Conservation (phyloP, 2,797 vertebrate species). For the Rhinogobio ventralis region DNA sequence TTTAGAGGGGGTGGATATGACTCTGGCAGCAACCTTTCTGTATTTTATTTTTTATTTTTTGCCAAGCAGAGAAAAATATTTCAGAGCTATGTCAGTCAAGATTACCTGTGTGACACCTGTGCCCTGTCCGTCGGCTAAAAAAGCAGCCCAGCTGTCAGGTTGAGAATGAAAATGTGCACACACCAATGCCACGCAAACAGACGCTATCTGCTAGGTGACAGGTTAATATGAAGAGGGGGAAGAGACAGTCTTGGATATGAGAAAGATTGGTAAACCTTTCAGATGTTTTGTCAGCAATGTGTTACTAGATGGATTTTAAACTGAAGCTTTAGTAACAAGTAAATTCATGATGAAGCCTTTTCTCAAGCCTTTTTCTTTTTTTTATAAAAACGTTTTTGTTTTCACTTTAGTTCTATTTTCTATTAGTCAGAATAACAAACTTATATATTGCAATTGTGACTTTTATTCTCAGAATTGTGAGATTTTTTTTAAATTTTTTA, state of each 20-base stretch:
- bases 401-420: background rate
- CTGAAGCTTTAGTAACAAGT: background rate
- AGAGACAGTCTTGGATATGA: conserved; percentile 43
- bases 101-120: conserved; percentile 54
- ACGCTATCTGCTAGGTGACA: conserved; percentile 56
- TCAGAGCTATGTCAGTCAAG: conserved; percentile 56
- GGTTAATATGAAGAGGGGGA: conserved; percentile 59
- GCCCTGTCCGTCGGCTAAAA: conserved; percentile 50
- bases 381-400: background rate
- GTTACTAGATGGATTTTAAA: conserved; percentile 32
- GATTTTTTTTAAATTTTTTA: background rate
- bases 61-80: conserved; percentile 38
- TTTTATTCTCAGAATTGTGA: background rate
- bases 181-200: conserved; percentile 37
- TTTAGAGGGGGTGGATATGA: conserved; percentile 6
- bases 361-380: no score
- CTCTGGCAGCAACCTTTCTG: background rate
- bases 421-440: background rate
- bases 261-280: conserved; percentile 52
- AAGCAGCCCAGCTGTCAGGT: conserved; percentile 52
- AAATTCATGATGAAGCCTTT: background rate
- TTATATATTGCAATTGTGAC: background rate
- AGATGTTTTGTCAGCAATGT: conserved; percentile 49
- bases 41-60: conserved; percentile 19
- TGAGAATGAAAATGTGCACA: conserved; percentile 43